Percentiles rank a stretch among this genome's conserved stretches.
Conservation (phyloP, 2,113 vertebrate species). For the Passer domesticus region DNA sequence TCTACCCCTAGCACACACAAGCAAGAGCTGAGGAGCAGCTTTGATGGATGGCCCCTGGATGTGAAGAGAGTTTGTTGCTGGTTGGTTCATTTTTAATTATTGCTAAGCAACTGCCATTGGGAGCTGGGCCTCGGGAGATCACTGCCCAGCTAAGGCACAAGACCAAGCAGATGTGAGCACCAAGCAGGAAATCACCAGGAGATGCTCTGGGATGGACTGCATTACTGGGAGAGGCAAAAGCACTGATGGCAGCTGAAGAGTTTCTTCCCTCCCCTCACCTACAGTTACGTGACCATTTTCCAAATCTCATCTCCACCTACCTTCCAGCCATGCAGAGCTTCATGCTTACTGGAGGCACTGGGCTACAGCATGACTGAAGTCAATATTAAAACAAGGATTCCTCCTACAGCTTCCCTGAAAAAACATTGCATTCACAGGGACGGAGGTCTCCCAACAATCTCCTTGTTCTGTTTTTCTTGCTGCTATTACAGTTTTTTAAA, state of each 20-base stretch:
- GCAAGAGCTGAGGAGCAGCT: neutral
- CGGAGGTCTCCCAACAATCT: neutral
- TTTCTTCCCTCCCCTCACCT: neutral
- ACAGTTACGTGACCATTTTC: neutral
- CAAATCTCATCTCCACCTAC: neutral
- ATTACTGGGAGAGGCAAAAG: neutral
- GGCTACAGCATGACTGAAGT: neutral
- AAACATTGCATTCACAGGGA: neutral
- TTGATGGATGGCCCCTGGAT: neutral
- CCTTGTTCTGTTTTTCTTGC: neutral
- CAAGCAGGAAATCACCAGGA: neutral
- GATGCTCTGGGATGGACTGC: neutral
- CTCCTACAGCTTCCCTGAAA: neutral
- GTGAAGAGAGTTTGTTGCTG: neutral
- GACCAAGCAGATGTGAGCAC: neutral
- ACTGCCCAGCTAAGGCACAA: neutral
- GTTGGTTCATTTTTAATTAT: neutral
- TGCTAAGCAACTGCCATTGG: neutral
- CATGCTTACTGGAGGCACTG: neutral
- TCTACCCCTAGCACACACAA: neutral
- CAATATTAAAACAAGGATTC: neutral
- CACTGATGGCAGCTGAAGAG: fast-evolving
- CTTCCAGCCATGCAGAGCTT: neutral
- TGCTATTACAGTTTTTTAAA: neutral
- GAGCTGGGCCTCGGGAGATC: neutral